Evolutionary conservation across 1,140 invertebrate genomes (phyloP), one percentile per base, ranked within the genome.

Genomic region (Plutomurus gul): DNA sequence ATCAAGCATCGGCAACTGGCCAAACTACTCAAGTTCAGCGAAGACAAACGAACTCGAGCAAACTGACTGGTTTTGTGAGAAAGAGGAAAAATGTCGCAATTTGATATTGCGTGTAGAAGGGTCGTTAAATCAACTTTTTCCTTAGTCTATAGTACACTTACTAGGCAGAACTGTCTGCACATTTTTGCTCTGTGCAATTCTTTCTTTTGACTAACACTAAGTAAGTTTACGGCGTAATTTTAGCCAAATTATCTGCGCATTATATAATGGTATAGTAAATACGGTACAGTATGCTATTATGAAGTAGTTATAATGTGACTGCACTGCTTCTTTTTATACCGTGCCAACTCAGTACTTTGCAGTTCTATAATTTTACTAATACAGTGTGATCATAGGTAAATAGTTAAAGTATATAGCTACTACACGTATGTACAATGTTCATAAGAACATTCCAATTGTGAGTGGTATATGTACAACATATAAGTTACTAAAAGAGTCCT

Each of bases 91-190:
- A 79, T 77, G 78, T 75, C 46, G 82, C 78, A 81, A 81, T 79
- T 79, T 76, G 56, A 81, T 76, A 82, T 81, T 81, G 81, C 79
- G 82, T 82, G 83, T 75, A 60, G 60, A 78, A 78, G 27, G 33
- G 77, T 75, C 79, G 76, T 82, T 82, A 82, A 82, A 81, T 81
- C 65, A 51, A 60, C 74, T 65, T 81, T 82, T 81, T 49, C 18
- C 65, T 73, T 40, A 27, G 77, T 76, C 39, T 43, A 30, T 30
- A 65, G 16, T 60, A 30, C 51, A 60, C 56, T 33, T n/a, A 11
- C 47, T 51, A 51, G 30, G 56, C 36, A 65, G 56, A 43, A 37
- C 40, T 76, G 40, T 39, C 40, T 43, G 33, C 75, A 76, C 75
- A 60, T 76, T 76, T 76, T 76, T 60, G 7, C 27, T 49, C 46